A percentile compares a stretch with the other conserved stretches of the same genome.
phyloP scores from a whole-genome alignment of 2,113 vertebrate species.

The Neodon shergylaensis region DNA sequence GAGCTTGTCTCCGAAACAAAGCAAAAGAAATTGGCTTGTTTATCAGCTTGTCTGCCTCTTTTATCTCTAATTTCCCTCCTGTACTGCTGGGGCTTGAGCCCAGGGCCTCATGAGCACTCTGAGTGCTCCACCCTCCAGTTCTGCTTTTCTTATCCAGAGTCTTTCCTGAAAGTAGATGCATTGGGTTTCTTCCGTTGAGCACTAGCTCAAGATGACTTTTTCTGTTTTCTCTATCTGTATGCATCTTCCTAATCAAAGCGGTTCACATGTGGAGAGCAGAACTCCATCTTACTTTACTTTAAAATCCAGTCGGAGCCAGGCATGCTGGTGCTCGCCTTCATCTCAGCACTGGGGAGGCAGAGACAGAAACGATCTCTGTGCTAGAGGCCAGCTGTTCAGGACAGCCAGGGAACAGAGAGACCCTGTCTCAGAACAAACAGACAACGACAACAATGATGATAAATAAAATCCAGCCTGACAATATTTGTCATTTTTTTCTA shows the following conservation, averaged over 20 bases:
- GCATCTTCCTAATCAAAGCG: neutral
- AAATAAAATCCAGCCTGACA: neutral
- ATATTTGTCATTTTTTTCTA: neutral
- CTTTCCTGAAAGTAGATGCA: neutral
- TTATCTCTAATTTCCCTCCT: neutral
- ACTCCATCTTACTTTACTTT: neutral
- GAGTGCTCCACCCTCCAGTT: neutral
- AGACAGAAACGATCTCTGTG: neutral
- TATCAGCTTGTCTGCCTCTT: neutral
- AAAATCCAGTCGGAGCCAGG: neutral
- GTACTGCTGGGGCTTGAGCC: neutral
- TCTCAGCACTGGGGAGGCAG: neutral
- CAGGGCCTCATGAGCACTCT: neutral
- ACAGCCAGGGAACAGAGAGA: neutral
- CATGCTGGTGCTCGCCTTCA: neutral
- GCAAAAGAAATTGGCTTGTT: neutral
- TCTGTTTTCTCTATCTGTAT: neutral
- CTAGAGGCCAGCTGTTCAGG: neutral
- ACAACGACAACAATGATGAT: neutral
- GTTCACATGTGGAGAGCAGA: neutral
- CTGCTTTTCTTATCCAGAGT: neutral
- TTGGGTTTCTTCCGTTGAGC: neutral
- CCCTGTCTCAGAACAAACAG: neutral
- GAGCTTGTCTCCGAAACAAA: neutral
- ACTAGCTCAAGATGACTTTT: neutral